Percentiles rank a stretch among this genome's conserved stretches.
Evolutionary conservation across 1,140 invertebrate species (phyloP).

Genomic region (Zaprionus capensis): DNA sequence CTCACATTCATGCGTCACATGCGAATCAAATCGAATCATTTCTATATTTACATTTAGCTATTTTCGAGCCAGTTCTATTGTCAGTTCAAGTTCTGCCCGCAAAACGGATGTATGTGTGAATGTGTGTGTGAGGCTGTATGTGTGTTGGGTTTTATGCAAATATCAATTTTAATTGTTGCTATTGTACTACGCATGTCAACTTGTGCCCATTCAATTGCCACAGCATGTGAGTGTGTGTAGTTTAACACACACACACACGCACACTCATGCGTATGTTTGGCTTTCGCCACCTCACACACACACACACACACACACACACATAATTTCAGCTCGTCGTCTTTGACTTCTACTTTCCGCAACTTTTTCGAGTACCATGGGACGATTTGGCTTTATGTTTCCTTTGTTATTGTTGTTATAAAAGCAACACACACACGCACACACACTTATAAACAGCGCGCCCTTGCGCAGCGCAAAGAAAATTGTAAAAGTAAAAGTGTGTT

Average conservation of each 20-base stretch:
- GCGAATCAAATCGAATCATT: conserved; percentile 27
- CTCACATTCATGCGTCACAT: conserved; percentile 45
- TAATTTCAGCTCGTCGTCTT: conserved; percentile 25
- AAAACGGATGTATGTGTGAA: conserved; percentile 2
- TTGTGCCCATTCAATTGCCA: conserved; percentile 74
- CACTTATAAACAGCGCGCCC: conserved; percentile 28
- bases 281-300: conserved; percentile 32
- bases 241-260: not conserved
- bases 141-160: conserved; percentile 56
- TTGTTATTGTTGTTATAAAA: conserved; percentile 73
- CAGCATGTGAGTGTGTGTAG: conserved; percentile 23
- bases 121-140: not conserved
- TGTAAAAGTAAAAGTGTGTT: conserved; percentile 79
- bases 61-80: conserved; percentile 31
- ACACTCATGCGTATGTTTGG: conserved; percentile 2
- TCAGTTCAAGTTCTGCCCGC: conserved; percentile 20
- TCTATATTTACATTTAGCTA: conserved; percentile 44
- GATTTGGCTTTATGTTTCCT: conserved; percentile 62
- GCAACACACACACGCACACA: conserved; percentile 24
- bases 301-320: not conserved
- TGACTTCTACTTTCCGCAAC: conserved; percentile 24
- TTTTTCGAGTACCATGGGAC: conserved; percentile 44
- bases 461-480: conserved; percentile 43
- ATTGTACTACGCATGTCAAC: conserved; percentile 81
- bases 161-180: conserved; percentile 81